Percentiles rank a stretch among this genome's conserved stretches.
Conservation (phyloP, 2,888 invertebrate species). For the Rhagophthalmus giganteus region DNA sequence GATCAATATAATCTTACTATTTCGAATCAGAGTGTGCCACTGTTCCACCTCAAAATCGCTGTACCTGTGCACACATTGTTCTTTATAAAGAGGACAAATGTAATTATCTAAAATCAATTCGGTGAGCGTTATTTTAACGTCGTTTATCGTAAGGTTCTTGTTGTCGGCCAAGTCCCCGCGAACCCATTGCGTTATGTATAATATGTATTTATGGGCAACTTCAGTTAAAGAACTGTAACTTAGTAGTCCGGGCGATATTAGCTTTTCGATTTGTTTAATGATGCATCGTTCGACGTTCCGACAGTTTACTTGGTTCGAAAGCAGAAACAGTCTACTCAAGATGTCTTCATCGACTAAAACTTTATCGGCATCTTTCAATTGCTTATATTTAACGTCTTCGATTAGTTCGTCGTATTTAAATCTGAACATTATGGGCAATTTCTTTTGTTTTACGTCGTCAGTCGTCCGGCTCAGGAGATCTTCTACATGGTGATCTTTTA, state of each 20-base stretch:
- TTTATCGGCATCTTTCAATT: not conserved
- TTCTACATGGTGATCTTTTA: not conserved
- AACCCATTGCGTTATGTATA: not conserved
- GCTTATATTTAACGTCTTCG: not conserved
- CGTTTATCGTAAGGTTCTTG: not conserved
- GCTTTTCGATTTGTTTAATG: not conserved
- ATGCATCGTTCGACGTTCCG: not conserved
- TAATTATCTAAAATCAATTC: not conserved
- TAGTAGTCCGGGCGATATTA: not conserved
- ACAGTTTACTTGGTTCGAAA: not conserved
- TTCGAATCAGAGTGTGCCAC: not conserved
- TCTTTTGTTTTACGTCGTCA: not conserved
- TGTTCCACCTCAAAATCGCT: not conserved
- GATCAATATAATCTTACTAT: not conserved
- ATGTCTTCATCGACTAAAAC: no score
- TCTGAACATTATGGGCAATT: not conserved
- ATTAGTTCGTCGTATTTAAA: not conserved
- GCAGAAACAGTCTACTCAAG: not conserved
- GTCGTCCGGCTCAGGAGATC: not conserved
- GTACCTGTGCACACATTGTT: not conserved
- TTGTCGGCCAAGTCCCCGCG: not conserved
- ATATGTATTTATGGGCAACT: not conserved
- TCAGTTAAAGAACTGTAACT: not conserved
- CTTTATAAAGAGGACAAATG: not conserved
- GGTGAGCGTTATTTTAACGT: not conserved